Evolutionary conservation across 2,888 invertebrate species (phyloP).

Genomic region (Nowickia ferox): DNA sequence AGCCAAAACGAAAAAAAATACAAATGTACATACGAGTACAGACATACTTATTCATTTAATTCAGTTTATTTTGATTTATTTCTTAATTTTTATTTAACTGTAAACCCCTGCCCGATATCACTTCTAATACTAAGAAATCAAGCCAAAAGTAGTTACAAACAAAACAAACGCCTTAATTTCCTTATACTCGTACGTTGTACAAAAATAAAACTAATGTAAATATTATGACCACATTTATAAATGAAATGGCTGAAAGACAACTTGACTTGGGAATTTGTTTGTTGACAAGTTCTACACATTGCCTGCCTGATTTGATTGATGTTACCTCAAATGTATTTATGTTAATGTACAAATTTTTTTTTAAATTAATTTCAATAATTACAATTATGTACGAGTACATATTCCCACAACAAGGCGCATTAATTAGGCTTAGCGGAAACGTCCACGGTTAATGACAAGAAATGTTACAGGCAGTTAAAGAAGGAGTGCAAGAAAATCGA

Average conservation of each 20-base stretch:
- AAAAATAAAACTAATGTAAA: background rate
- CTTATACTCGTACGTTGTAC: slow-evolving; percentile 17
- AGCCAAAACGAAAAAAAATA: slow-evolving; percentile 40
- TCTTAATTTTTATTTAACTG: slow-evolving; percentile 21
- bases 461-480: too few species aligned
- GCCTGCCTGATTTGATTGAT: slow-evolving; percentile 40
- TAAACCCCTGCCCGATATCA: background rate
- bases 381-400: slow-evolving; percentile 41
- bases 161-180: slow-evolving; percentile 36
- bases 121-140: background rate
- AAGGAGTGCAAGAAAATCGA: too few species aligned
- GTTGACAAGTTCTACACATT: slow-evolving; percentile 35
- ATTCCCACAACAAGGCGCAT: slow-evolving; percentile 2
- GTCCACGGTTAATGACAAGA: too few species aligned
- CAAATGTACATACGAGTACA: too few species aligned
- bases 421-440: background rate
- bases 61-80: slow-evolving; percentile 12
- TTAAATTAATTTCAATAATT: slow-evolving; percentile 29
- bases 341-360: background rate
- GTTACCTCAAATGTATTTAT: slow-evolving; percentile 23
- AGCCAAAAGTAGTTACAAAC: slow-evolving; percentile 25
- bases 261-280: slow-evolving; percentile 16
- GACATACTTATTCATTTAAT: slow-evolving; percentile 13
- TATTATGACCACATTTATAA: slow-evolving; percentile 21
- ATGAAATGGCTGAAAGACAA: slow-evolving; percentile 20